Base-by-base conservation (phyloP, 2,113 vertebrate species). In the Ceyx cyanopectus region DNA sequence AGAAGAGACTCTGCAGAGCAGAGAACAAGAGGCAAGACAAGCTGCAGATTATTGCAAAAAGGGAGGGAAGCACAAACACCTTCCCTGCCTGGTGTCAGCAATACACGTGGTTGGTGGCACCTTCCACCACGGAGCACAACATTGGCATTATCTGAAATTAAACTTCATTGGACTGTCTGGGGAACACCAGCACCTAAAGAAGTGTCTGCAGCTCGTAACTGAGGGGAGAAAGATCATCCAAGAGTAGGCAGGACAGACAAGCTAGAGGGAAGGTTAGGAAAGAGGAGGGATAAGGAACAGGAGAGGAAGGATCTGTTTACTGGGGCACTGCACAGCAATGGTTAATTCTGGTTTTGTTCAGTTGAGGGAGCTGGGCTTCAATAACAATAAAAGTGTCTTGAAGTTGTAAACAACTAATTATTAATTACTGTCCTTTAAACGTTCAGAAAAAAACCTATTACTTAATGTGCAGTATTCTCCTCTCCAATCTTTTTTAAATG, bases 401-500 rank as follows among this genome's bases (percentile, higher is more conserved):
- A 88, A 86, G 53, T 61, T 86, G 34, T 72, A 78, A 83, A 72
- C 88, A 93, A 83, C 85, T 94, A 50, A 83, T 94, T 83, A 90
- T 93, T 95, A 96, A 92, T 93, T 92, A 84, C 77, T 2, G 77
- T 89, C 78, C 78, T 65, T 70, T 81, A 84, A 88, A 78, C 63
- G 80, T 65, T 92, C 82, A 1, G 73, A 51, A 26, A 6, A 62
- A 78, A 88, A 72, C 34, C 85, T 81, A 84, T 81, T 84, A 85
- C 63, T 84, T 76, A 41, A 93, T 70, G 68, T 32, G 85, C 74
- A 88, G 88, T 81, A 70, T 90, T 81, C 83, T 53, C 68, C 45
- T 85, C 85, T 78, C 73, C 89, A 81, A 89, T 84, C 89, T 89
- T 65, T 53, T 92, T 90, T 65, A 95, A 86, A 94, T 89, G 84